Evolutionary conservation across 2,113 vertebrate species (phyloP), one percentile per base, ranked within the genome.

Genomic region (Thymallus thymallus): DNA sequence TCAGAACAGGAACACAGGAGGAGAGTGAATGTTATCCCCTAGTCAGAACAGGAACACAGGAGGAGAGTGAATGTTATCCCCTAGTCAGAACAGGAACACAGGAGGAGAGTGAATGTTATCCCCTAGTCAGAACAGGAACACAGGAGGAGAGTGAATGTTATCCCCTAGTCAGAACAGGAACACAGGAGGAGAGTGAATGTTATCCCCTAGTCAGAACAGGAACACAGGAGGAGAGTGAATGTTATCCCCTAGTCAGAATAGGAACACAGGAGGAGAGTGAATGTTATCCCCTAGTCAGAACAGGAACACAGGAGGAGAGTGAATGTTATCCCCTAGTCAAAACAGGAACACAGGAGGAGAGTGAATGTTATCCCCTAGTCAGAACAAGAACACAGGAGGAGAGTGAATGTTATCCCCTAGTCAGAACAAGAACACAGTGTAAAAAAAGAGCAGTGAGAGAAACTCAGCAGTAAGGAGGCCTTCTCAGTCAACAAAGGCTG

Each of bases 301-400:
- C 94, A 94, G 94, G 95, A 96, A 97, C 96, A 97, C 96, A 96
- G 96, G n/a, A n/a, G n/a, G n/a, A n/a, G n/a, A n/a, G n/a, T n/a
- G n/a, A n/a, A n/a, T n/a, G n/a, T n/a, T 26, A 26, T 26, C 26
- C 26, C 2, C 1, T 26, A 26, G 26, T 26, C 26, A 26, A n/a
- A n/a, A n/a, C n/a, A n/a, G n/a, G n/a, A n/a, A n/a, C n/a, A n/a
- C n/a, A 78, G 84, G 9, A 9, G 35, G 79, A 89, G 86, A 74
- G 85, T 91, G 88, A 94, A 92, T 91, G 94, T 95, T 94, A 92
- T 93, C 93, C 94, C 93, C 92, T 93, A 94, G 92, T 93, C 91
- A 93, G 93, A 96, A 95, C 94, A 94, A 94, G 95, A 96, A 97
- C 96, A 97, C 96, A 96, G 96, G n/a, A n/a, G n/a, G n/a, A n/a